Conservation (phyloP, 2,113 vertebrate genomes). For the Urocynchramus pylzowi region DNA sequence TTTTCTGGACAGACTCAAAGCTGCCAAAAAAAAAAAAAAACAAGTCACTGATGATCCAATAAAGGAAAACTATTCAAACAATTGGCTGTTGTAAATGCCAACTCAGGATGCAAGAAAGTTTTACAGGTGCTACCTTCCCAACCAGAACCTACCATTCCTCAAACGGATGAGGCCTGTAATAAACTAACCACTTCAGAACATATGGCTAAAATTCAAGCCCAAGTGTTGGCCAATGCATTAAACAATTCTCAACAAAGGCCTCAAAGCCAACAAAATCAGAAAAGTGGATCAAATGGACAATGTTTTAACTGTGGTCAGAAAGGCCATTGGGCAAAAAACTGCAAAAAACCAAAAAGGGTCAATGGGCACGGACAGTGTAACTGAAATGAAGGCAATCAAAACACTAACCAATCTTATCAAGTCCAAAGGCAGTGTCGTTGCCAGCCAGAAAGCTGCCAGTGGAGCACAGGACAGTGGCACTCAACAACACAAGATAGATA, state of each 20-base stretch:
- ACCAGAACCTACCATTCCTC: background rate
- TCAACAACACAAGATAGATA: background rate
- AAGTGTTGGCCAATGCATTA: background rate
- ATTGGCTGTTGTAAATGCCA: background rate
- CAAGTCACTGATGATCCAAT: background rate
- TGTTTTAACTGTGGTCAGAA: background rate
- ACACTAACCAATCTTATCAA: background rate
- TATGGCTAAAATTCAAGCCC: background rate
- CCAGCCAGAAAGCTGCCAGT: background rate
- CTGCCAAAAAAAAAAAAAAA: background rate
- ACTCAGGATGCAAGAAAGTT: background rate
- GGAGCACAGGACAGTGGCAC: fast-evolving
- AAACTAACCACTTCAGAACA: background rate
- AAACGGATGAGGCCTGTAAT: background rate
- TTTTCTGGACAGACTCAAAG: background rate
- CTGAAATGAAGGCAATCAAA: background rate
- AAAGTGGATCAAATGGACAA: background rate
- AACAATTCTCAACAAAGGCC: background rate
- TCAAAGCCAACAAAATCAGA: background rate
- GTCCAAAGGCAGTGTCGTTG: background rate
- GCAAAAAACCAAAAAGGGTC: background rate
- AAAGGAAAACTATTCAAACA: background rate
- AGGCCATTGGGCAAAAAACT: background rate
- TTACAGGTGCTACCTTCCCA: background rate
- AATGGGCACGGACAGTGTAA: background rate